Evolutionary conservation across 2,888 invertebrate species (phyloP), one percentile per base, ranked within the genome.

Genomic region (Pollenia angustigena): DNA sequence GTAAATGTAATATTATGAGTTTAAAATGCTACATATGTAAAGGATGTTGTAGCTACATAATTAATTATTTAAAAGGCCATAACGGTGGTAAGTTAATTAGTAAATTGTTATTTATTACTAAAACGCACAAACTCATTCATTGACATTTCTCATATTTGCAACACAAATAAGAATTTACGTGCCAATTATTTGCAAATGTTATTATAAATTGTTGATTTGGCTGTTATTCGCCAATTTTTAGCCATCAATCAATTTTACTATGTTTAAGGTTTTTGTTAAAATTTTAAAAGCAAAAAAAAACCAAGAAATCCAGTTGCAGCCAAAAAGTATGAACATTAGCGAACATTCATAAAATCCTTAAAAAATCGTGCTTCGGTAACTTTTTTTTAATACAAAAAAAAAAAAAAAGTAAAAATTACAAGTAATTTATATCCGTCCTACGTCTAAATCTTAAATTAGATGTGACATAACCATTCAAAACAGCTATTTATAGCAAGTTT

Each of bases 41-140:
- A 48, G 10, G 7, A 68, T 11, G 32, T 4, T n/a, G 23, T 10
- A 32, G 32, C 32, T 68, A 23, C 48, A 46, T 58, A 58, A 58
- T 56, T 23, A 72, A 72, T 58, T 58, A 23, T 58, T 72, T 4
- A 58, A 72, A 58, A 60, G n/a, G 4, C 12, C 12, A 75, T 62
- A 18, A 42, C 18, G 69, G 69, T 42, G 54, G 14, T 4, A 16
- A 69, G 42, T 54, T 54, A 52, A 69, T 54, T 52, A 69, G 40
- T 40, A 42, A 42, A 54, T 14, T 54, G 42, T 52, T 42, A 42
- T 69, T 18, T n/a, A 69, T 64, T 11, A 10, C 32, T 40, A 12
- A 3, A 60, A 9, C 16, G 16, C 12, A 74, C 8, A 48, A 32
- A 48, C 2, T 40, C 48, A 6, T 11, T n/a, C 52, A 52, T 52